Evolutionary conservation across 1,140 invertebrate species (phyloP), one percentile per base, ranked within the genome.

Genomic region (Elymnias hypermnestra): DNA sequence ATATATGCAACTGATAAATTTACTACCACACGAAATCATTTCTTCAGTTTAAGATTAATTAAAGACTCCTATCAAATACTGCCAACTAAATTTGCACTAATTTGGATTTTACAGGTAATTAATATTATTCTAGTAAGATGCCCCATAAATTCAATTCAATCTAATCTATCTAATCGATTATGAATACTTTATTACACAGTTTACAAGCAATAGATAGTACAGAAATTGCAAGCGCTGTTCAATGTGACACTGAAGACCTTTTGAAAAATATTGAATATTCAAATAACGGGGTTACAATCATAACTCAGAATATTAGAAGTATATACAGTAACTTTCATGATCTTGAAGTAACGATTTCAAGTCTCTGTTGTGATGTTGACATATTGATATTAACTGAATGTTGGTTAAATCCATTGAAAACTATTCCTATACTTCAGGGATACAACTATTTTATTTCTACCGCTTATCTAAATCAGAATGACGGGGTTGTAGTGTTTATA

Each of bases 241-340:
- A 13, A 3, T 47, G 44, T 38, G 15, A 47, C 26, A 10, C 35
- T 13, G 44, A 47, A 8, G 14, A 28, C n/a, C 13, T 10, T 28
- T 19, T 10, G 18, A 28, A 37, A 58, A 18, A 2, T 18, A 6
- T 18, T 2, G 1, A 2, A 9, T 28, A 15, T 19, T 7, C 10
- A 14, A 7, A 26, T 10, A 1, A 2, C 15, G 17, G 13, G 39
- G 22, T 48, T 15, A 39, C 17, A 39, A 31, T 48, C 4, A 8
- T 47, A 29, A 10, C 17, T 18, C 35, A 48, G 13, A 48, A 47
- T 21, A 47, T 47, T 3, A 31, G 36, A 22, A 47, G 45, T 31
- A 12, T 47, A 2, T 47, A 47, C 17, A 33, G 15, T 15, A 47
- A 47, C n/a, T 14, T 47, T 19, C 9, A 40, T 33, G 45, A 47